Conservation (phyloP, 2,113 vertebrate genomes). For the Perca schrenkii region DNA sequence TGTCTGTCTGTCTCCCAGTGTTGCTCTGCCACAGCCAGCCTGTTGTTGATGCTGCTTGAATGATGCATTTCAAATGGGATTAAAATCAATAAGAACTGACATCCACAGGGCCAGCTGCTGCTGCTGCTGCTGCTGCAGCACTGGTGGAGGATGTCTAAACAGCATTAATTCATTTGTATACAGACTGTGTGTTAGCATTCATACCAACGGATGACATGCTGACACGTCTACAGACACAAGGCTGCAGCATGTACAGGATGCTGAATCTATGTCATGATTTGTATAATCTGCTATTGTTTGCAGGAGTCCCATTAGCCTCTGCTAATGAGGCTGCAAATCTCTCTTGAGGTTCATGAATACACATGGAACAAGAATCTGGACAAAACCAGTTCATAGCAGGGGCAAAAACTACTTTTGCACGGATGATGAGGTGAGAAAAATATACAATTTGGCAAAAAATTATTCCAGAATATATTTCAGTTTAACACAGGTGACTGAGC, state of each 20-base stretch:
- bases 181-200: not conserved
- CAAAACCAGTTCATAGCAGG: too few species aligned
- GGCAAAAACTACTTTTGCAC: too few species aligned
- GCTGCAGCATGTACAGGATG: not conserved
- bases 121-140: not conserved
- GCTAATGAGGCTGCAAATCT: not conserved
- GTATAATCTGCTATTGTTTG: not conserved
- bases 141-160: not conserved
- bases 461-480: too few species aligned
- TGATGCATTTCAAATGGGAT: slow-evolving; percentile 29
- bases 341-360: not conserved
- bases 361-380: not conserved
- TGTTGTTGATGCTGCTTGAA: not conserved
- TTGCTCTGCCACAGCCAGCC: not conserved
- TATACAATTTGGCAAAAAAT: too few species aligned
- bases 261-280: not conserved
- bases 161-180: slow-evolving; percentile 13
- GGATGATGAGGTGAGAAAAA: too few species aligned
- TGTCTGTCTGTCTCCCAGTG: not conserved
- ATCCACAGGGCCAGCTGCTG: not conserved
- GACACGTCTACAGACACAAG: not conserved
- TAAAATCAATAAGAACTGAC: slow-evolving; percentile 37
- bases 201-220: not conserved
- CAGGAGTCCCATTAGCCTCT: not conserved
- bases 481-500: not conserved